Evolutionary conservation across 2,797 vertebrate genomes (phyloP).

Genomic region (Enteromius argenteus): DNA sequence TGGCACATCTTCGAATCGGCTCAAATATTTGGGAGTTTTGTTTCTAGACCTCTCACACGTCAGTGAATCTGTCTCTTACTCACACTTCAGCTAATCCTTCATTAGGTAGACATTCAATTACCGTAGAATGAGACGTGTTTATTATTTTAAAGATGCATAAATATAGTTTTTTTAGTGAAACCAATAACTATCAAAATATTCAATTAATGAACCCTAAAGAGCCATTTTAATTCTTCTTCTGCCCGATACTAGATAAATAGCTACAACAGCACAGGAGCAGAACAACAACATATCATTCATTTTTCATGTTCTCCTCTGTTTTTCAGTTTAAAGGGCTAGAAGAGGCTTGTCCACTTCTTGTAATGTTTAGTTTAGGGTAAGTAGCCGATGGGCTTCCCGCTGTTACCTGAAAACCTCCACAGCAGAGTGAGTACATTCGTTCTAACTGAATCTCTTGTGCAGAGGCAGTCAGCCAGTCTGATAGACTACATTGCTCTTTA

Average conservation of each 20-base stretch:
- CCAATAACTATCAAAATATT: neutral
- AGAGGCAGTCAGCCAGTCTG: conserved; percentile 89
- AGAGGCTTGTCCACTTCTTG: conserved; percentile 13
- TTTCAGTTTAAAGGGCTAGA: conserved; percentile 29
- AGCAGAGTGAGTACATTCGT: conserved; percentile 93
- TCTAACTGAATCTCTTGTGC: conserved; percentile 91
- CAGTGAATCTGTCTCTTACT: conserved; percentile 17
- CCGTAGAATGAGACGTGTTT: neutral
- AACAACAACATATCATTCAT: conserved; percentile 7
- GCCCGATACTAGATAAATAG: neutral
- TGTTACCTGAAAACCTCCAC: conserved; percentile 91
- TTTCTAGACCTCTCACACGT: conserved; percentile 64
- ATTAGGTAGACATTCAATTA: neutral
- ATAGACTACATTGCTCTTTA: conserved; percentile 94
- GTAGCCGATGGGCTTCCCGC: conserved; percentile 90
- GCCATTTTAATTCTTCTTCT: neutral
- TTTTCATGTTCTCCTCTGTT: conserved; percentile 24
- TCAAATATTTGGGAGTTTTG: conserved; percentile 69
- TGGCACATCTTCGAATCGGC: conserved; percentile 49
- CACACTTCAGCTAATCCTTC: conserved; percentile 28
- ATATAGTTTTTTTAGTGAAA: neutral
- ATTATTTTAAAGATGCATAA: neutral
- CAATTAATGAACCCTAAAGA: neutral
- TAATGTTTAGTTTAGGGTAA: conserved; percentile 78
- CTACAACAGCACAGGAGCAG: neutral